These are phyloP conservation scores for Ctenopoma multispine DNA, from an alignment of 2,797 vertebrate species.

Conservation along the genomic window DNA sequence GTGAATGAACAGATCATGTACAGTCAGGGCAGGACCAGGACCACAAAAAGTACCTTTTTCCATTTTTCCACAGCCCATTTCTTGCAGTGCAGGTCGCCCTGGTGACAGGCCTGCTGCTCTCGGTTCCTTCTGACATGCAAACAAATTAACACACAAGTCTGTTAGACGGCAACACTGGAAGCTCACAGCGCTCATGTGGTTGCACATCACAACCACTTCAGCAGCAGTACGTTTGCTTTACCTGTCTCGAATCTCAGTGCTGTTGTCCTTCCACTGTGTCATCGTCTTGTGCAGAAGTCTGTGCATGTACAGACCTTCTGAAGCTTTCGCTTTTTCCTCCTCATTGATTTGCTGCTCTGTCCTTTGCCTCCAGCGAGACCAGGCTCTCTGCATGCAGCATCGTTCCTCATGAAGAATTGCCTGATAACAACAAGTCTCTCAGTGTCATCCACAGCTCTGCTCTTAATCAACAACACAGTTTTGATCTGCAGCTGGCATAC, in stretches of 20 bases:
- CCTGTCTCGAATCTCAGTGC: conserved; percentile 68
- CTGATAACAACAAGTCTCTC: conserved; percentile 67
- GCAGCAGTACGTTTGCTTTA: conserved; percentile 3
- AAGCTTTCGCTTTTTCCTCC: conserved; percentile 61
- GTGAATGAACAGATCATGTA: not conserved
- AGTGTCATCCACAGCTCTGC: not conserved
- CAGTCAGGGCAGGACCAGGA: not conserved
- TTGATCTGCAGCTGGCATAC: conserved; percentile 72
- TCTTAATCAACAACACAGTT: not conserved
- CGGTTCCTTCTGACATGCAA: conserved; percentile 77
- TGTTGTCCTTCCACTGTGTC: conserved; percentile 83
- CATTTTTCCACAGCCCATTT: conserved; percentile 84
- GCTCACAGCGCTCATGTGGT: not conserved
- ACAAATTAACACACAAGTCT: conserved; percentile 29
- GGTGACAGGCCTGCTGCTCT: conserved; percentile 74
- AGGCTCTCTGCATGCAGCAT: conserved; percentile 71
- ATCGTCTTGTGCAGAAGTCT: conserved; percentile 76
- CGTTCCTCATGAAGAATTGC: conserved; percentile 86
- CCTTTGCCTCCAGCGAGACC: conserved; percentile 83
- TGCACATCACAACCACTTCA: not conserved
- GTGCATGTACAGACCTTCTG: conserved; percentile 67
- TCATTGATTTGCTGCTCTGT: conserved; percentile 65
- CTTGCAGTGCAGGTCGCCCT: conserved; percentile 71
- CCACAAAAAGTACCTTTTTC: conserved; percentile 84
- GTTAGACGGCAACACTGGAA: not conserved